Percentiles rank a stretch among this genome's conserved stretches.
phyloP scores from a whole-genome alignment of 2,797 vertebrate genomes.

The Semaprochilodus insignis region DNA sequence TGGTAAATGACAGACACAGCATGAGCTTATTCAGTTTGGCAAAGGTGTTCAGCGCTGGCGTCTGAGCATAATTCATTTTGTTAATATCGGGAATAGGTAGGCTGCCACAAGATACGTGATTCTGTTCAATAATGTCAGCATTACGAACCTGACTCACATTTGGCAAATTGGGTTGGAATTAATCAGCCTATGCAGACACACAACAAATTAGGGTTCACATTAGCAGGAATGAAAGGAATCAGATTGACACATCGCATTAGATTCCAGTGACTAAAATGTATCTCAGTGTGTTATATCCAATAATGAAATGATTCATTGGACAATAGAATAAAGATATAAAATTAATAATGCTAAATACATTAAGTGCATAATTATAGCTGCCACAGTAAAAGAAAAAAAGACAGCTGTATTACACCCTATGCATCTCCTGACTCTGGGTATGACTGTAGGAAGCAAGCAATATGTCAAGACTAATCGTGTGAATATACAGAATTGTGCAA shows the following conservation, averaged over 20 bases:
- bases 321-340: constrained; percentile 19
- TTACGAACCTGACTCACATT: constrained; percentile 34
- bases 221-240: constrained; percentile 8
- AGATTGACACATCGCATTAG: constrained; percentile 18
- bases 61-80: constrained; percentile 23
- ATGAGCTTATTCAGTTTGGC: background rate
- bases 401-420: background rate
- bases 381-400: background rate
- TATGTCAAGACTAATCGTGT: background rate
- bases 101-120: constrained; percentile 29
- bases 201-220: background rate
- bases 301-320: constrained; percentile 2
- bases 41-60: constrained; percentile 14
- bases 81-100: constrained; percentile 5
- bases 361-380: background rate
- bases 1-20: background rate
- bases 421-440: background rate
- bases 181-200: constrained; percentile 1
- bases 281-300: background rate
- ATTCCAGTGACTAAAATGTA: background rate
- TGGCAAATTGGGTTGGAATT: constrained; percentile 40
- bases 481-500: background rate
- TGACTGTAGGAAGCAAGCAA: background rate
- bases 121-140: constrained; percentile 29
- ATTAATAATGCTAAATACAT: constrained; percentile 15